Conservation (phyloP, 2,888 invertebrate genomes). For the Tinea trinotella region DNA sequence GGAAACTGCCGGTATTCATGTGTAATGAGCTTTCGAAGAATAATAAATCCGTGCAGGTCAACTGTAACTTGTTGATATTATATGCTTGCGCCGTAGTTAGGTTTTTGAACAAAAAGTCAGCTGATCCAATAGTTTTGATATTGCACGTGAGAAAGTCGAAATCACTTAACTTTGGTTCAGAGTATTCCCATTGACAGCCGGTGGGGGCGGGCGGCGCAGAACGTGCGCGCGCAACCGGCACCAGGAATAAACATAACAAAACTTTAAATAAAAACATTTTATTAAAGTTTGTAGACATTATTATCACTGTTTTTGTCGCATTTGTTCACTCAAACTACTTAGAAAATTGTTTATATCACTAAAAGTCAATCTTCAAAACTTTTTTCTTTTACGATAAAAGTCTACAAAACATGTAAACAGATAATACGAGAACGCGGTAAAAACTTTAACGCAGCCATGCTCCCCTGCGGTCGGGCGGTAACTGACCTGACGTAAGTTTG, state of each 20-base stretch:
- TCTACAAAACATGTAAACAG: slow-evolving; percentile 65
- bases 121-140: slow-evolving; percentile 80
- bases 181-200: slow-evolving; percentile 82
- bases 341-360: slow-evolving; percentile 46
- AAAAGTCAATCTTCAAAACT: slow-evolving; percentile 33
- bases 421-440: slow-evolving; percentile 60
- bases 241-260: slow-evolving; percentile 63
- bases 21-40: slow-evolving; percentile 82
- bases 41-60: slow-evolving; percentile 81
- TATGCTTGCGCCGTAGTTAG: slow-evolving; percentile 80
- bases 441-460: slow-evolving; percentile 70
- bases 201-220: slow-evolving; percentile 75
- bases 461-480: slow-evolving; percentile 72
- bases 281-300: slow-evolving; percentile 58
- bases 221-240: slow-evolving; percentile 68
- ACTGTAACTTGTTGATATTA: slow-evolving; percentile 77
- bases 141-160: slow-evolving; percentile 77
- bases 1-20: slow-evolving; percentile 73
- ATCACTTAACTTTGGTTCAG: slow-evolving; percentile 70
- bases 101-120: slow-evolving; percentile 79
- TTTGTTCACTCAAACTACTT: slow-evolving; percentile 49
- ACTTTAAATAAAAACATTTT: slow-evolving; percentile 69
- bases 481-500: slow-evolving; percentile 73
- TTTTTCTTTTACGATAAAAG: slow-evolving; percentile 33
- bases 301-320: slow-evolving; percentile 53